Conservation (phyloP, 2,113 vertebrate genomes). For the Rhinogobius similis region DNA sequence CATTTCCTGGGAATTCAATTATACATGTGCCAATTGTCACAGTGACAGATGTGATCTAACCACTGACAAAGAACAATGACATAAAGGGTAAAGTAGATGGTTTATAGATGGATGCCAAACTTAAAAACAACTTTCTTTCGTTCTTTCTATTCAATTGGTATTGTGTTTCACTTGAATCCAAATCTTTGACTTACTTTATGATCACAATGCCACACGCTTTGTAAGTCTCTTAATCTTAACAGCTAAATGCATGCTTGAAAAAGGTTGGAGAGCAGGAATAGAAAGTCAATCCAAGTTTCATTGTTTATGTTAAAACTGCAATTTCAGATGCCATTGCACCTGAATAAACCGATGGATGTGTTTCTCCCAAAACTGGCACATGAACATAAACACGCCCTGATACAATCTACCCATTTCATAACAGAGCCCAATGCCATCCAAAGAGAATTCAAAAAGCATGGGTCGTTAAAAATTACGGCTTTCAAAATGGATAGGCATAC, state of each 20-base stretch:
- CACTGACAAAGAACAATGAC: slow-evolving; percentile 44
- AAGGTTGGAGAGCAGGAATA: neutral
- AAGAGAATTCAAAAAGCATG: slow-evolving; percentile 72
- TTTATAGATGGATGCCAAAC: slow-evolving; percentile 36
- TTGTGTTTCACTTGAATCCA: slow-evolving; percentile 13
- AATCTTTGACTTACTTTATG: slow-evolving; percentile 25
- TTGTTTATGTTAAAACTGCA: slow-evolving; percentile 8
- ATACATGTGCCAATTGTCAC: slow-evolving; percentile 33
- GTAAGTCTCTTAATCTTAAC: slow-evolving; percentile 4
- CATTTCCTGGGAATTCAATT: slow-evolving; percentile 50
- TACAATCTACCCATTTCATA: slow-evolving; percentile 58
- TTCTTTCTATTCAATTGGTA: slow-evolving; percentile 20
- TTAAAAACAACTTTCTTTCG: slow-evolving; percentile 41
- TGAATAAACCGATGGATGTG: slow-evolving; percentile 24
- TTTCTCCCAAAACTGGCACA: slow-evolving; percentile 28
- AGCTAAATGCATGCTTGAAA: slow-evolving; percentile 1
- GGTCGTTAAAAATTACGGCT: slow-evolving; percentile 61
- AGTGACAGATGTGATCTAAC: slow-evolving; percentile 47
- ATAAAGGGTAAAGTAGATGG: slow-evolving; percentile 25
- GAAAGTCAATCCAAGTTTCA: neutral
- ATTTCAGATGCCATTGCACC: slow-evolving; percentile 12
- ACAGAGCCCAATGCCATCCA: slow-evolving; percentile 55
- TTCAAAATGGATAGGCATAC: slow-evolving; percentile 52
- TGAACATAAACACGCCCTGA: slow-evolving; percentile 34
- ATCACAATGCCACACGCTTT: slow-evolving; percentile 9